Evolutionary conservation across 2,797 vertebrate species (phyloP), one percentile per base, ranked within the genome.

Genomic region (Epinephelus malabaricus): DNA sequence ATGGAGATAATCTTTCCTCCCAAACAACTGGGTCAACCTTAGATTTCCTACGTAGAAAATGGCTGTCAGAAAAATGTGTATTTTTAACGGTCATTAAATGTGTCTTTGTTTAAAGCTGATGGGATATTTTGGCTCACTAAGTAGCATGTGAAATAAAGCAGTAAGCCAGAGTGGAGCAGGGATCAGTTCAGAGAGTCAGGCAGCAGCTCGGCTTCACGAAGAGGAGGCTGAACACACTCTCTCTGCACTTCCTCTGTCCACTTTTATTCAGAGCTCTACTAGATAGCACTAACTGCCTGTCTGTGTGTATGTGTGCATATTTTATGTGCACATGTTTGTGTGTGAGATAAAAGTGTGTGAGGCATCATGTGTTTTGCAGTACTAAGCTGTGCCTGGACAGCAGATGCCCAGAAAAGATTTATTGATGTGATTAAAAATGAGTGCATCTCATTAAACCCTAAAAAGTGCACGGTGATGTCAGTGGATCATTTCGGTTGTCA

Each of bases 331-430:
- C 4, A 4, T 62, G 50, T 79, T 50, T 76, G 46, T 60, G 40
- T 61, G 65, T 60, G 69, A 50, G 63, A 62, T 53, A n/a, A 74
- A 61, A 49, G 27, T 58, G 15, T 38, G 45, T 43, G 50, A 83
- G 61, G 47, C 65, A 70, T 73, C 17, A 40, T 75, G 62, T 76
- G 66, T 76, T 64, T 67, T 66, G 76, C 59, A 74, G 51, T 69
- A 43, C 61, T 74, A 85, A 90, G 79, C 84, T 87, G 81, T 85
- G 82, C 86, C 86, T 87, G 80, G 76, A 91, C 67, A 92, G 85
- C 88, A 90, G 82, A 91, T 88, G 82, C 73, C 63, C 73, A 55
- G 56, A 69, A 71, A 83, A 88, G 15, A 90, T 71, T 27, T 69
- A 73, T 69, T 69, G 70, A 83, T 78, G 82, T 78, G 79, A 92